Evolutionary conservation across 2,797 vertebrate genomes (phyloP).

Genomic region (Tenualosa thibaudeaui): DNA sequence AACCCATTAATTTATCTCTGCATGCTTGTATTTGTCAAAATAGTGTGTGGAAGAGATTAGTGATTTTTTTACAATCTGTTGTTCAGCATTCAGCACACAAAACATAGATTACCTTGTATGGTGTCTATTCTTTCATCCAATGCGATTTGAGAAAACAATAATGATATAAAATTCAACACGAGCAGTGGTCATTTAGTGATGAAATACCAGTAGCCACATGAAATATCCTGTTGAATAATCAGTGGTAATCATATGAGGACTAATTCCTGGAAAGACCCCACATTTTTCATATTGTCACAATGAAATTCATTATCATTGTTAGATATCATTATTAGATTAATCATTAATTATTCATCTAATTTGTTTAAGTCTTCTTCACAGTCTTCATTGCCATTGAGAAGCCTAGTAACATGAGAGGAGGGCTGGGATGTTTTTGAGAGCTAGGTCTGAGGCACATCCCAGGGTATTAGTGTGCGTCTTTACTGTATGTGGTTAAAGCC

Average conservation of each 20-base stretch:
- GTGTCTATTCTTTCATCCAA: too few species aligned
- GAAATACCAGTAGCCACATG: not conserved
- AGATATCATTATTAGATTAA: too few species aligned
- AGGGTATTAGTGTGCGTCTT: not conserved
- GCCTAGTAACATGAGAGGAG: not conserved
- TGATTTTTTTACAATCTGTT: not conserved
- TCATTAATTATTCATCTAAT: not conserved
- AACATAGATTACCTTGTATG: too few species aligned
- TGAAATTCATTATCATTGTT: too few species aligned
- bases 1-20: not conserved
- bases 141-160: not conserved
- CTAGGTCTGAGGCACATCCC: not conserved
- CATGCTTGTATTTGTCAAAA: not conserved
- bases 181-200: not conserved
- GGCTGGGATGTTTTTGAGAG: not conserved
- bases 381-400: not conserved
- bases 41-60: not conserved
- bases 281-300: not conserved
- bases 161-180: not conserved
- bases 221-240: not conserved
- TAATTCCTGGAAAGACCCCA: not conserved
- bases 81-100: too few species aligned
- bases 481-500: not conserved
- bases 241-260: not conserved
- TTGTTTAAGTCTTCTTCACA: not conserved